Percentiles rank a stretch among this genome's conserved stretches.
Evolutionary conservation across 2,888 invertebrate genomes (phyloP).

Genomic region (Ptychoptera contaminata): DNA sequence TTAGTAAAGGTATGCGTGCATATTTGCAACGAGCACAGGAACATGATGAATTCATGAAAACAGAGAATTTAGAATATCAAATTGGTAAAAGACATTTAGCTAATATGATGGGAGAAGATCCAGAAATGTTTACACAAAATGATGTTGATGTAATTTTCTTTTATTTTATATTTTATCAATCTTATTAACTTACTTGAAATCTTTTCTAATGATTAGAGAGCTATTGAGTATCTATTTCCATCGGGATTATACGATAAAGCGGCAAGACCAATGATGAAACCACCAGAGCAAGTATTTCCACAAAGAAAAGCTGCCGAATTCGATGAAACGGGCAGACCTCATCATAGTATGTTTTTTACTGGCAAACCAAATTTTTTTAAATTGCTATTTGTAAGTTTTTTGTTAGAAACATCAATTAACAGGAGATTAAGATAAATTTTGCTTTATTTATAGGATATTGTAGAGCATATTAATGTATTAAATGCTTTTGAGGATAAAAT

Average conservation of each 20-base stretch:
- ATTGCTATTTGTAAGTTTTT: conserved; percentile 54
- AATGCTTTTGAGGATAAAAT: conserved; percentile 56
- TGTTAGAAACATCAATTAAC: too few species aligned
- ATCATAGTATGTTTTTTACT: conserved; percentile 86
- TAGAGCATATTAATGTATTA: conserved; percentile 47
- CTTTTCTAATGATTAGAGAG: too few species aligned
- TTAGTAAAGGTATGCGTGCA: conserved; percentile 79
- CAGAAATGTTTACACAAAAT: conserved; percentile 71
- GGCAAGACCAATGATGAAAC: conserved; percentile 80
- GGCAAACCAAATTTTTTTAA: conserved; percentile 72
- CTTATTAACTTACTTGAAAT: too few species aligned
- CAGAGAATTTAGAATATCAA: conserved; percentile 63
- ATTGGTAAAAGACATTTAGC: conserved; percentile 92
- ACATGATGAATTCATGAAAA: conserved; percentile 71
- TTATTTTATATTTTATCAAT: conserved; percentile 10
- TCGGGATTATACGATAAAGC: conserved; percentile 74
- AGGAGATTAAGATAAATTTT: too few species aligned
- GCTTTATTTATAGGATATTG: conserved; percentile 40
- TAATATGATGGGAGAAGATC: conserved; percentile 96
- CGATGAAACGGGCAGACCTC: conserved; percentile 78
- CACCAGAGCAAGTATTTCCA: conserved; percentile 77
- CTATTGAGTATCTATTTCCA: conserved; percentile 90
- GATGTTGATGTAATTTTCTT: conserved; percentile 55
- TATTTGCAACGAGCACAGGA: conserved; percentile 69
- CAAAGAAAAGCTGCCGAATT: conserved; percentile 76